Conservation (phyloP, 2,888 invertebrate species). For the Acanthoscelides obtectus region DNA sequence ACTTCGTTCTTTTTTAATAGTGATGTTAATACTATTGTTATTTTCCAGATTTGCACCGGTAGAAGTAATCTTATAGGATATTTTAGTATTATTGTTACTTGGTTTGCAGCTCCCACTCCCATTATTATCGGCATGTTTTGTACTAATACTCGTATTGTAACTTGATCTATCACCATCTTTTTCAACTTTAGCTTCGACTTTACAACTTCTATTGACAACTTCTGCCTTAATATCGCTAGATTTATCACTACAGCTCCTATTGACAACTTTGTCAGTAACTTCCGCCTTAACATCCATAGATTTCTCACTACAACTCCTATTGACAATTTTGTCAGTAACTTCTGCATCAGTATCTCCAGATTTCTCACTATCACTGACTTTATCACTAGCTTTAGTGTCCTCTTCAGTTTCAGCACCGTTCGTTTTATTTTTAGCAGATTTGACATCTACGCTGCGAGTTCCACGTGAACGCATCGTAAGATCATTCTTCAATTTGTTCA, state of each 20-base stretch:
- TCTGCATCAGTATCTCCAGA: neutral
- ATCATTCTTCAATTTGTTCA: neutral
- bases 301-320: slow-evolving; percentile 9
- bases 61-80: neutral
- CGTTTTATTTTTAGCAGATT: neutral
- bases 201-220: slow-evolving; percentile 9
- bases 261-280: too few relatives aligned
- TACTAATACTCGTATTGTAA: neutral
- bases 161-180: slow-evolving; percentile 3
- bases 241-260: neutral
- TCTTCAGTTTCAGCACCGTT: neutral
- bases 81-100: neutral
- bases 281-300: slow-evolving; percentile 11
- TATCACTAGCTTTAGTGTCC: neutral
- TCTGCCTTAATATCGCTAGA: neutral
- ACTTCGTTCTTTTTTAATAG: neutral
- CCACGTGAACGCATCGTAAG: neutral
- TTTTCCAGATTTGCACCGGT: neutral
- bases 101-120: neutral
- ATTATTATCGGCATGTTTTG: neutral
- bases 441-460: neutral
- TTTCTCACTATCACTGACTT: neutral
- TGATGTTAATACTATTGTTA: neutral
- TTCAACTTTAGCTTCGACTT: slow-evolving; percentile 9
- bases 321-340: too few relatives aligned